A percentile compares a stretch with the other conserved stretches of the same genome.
These are phyloP conservation scores for Caenorhabditis remanei DNA, from an alignment of 1,140 invertebrate species.

Conservation along the genomic window DNA sequence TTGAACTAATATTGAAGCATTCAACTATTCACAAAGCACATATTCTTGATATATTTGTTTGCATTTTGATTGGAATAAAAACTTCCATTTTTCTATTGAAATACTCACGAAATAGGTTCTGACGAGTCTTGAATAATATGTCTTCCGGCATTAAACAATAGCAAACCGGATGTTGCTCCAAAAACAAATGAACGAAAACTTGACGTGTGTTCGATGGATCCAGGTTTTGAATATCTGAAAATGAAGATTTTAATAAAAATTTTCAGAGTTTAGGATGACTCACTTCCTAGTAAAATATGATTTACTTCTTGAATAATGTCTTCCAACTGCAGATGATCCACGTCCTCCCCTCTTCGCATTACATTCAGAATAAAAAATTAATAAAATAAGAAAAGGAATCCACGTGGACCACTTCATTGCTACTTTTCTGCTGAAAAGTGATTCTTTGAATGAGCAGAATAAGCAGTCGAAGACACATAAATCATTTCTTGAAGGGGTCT, in stretches of 20 bases:
- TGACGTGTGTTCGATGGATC: constrained; percentile 43
- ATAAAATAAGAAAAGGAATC: constrained; percentile 22
- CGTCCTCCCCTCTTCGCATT: constrained; percentile 6
- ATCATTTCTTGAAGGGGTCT: constrained; percentile 2
- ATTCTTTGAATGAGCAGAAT: not conserved
- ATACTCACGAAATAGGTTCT: constrained; percentile 42
- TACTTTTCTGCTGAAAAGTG: constrained; percentile 15
- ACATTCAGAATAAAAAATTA: not conserved
- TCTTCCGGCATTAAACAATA: constrained; percentile 32
- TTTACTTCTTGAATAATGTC: constrained; percentile 39
- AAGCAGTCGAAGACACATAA: constrained; percentile 11
- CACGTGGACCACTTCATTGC: constrained; percentile 33
- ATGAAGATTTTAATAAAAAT: not conserved
- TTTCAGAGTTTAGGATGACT: not conserved
- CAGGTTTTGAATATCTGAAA: constrained; percentile 44
- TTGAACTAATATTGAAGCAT: too few relatives aligned
- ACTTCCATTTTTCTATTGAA: not conserved
- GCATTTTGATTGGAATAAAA: not conserved
- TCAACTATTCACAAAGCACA: not conserved
- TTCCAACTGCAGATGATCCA: not conserved
- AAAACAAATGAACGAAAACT: constrained; percentile 48
- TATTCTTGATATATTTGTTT: not conserved
- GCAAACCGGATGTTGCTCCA: constrained; percentile 39
- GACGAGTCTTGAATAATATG: constrained; percentile 50
- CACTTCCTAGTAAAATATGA: constrained; percentile 51